A percentile compares a stretch with the other conserved stretches of the same genome.
Evolutionary conservation across 2,888 invertebrate species (phyloP).

Genomic region (Coelopa pilipes): DNA sequence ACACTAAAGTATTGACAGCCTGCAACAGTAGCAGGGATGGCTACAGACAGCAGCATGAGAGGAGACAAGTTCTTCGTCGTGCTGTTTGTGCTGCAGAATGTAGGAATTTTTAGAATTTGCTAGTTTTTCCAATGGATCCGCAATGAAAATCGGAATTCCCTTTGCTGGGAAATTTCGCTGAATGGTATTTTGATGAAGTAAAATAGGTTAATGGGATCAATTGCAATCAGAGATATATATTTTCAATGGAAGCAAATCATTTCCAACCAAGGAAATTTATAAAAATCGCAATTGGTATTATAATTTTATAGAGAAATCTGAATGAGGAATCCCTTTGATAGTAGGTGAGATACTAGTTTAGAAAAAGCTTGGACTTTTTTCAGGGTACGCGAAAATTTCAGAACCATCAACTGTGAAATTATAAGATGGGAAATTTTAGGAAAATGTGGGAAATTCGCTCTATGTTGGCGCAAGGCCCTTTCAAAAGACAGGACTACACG

Average conservation of each 20-base stretch:
- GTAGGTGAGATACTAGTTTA: no score
- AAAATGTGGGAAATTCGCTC: neutral
- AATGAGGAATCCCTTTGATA: no score
- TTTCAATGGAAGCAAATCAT: neutral
- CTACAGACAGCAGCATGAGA: conserved; percentile 1
- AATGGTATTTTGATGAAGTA: neutral
- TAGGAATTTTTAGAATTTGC: conserved; percentile 2
- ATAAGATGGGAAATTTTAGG: neutral
- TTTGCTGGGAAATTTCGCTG: conserved; percentile 10
- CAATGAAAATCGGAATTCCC: conserved; percentile 26
- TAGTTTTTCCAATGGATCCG: neutral
- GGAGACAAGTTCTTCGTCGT: neutral
- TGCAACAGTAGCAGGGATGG: neutral
- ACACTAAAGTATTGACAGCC: neutral
- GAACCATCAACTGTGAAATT: neutral
- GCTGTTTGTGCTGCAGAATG: conserved; percentile 9
- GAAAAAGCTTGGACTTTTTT: neutral
- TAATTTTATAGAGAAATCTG: no score
- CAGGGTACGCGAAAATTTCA: neutral
- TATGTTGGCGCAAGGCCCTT: neutral
- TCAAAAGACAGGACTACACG: neutral
- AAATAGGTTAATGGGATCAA: neutral
- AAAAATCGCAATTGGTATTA: no score
- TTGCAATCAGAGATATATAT: neutral
- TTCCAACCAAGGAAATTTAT: neutral